Percentiles rank a stretch among this genome's conserved stretches.
Evolutionary conservation across 2,888 invertebrate genomes (phyloP).

Genomic region (Hedychridium roseum): DNA sequence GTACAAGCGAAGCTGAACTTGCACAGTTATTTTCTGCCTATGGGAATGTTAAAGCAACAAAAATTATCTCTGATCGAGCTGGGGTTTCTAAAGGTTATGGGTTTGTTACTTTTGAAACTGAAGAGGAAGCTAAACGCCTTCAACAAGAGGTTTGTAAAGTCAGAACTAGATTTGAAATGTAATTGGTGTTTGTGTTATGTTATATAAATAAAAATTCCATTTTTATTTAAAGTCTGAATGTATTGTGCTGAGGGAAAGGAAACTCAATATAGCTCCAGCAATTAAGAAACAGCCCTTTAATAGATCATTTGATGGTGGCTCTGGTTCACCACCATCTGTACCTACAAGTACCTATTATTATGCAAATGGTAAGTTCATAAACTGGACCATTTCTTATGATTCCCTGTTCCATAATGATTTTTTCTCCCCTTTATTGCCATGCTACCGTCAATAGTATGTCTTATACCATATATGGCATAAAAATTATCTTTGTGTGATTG

Average conservation of each 20-base stretch:
- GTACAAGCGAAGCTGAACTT: slow-evolving; percentile 91
- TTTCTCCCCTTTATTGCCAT: too few species aligned
- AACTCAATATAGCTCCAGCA: slow-evolving; percentile 86
- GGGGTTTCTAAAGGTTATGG: slow-evolving; percentile 95
- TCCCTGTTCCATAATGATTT: too few species aligned
- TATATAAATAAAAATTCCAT: too few species aligned
- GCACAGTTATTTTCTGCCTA: slow-evolving; percentile 90
- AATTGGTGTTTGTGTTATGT: too few species aligned
- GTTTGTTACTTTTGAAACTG: slow-evolving; percentile 86
- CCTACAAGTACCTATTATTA: slow-evolving; percentile 66
- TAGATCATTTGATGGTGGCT: slow-evolving; percentile 66
- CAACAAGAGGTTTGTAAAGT: slow-evolving; percentile 73
- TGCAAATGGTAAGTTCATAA: slow-evolving; percentile 62
- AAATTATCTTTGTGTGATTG: too few species aligned
- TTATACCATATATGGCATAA: too few species aligned
- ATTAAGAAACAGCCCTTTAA: slow-evolving; percentile 79
- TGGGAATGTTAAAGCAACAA: slow-evolving; percentile 89
- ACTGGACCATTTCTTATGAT: too few species aligned
- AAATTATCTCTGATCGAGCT: slow-evolving; percentile 93
- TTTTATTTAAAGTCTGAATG: slow-evolving; percentile 73
- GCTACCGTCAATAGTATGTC: too few species aligned
- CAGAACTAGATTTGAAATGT: too few species aligned
- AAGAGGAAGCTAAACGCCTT: slow-evolving; percentile 82
- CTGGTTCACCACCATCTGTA: slow-evolving; percentile 67
- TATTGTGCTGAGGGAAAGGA: slow-evolving; percentile 80